These are phyloP conservation scores for Dolichallabes microphthalmus DNA, from an alignment of 2,113 vertebrate genomes.

Conservation along the genomic window DNA sequence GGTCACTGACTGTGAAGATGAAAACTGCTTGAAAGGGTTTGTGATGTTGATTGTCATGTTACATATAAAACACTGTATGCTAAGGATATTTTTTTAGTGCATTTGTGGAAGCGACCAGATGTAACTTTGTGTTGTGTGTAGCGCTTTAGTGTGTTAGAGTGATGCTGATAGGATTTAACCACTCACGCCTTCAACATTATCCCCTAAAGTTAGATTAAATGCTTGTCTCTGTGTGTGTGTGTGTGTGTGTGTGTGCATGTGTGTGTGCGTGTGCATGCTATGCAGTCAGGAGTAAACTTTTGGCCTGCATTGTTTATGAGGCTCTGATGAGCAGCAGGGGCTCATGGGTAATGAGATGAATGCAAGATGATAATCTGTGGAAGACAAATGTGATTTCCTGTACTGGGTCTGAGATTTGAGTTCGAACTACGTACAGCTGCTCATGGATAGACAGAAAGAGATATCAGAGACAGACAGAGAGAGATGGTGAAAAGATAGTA, in stretches of 20 bases:
- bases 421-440: not conserved
- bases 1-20: not conserved
- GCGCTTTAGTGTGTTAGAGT: not conserved
- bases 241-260: not conserved
- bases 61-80: not conserved
- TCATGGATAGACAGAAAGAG: not conserved
- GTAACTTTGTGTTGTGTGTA: not conserved
- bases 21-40: no score
- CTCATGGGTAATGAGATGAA: constrained; percentile 41
- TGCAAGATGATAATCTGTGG: constrained; percentile 33
- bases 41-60: not conserved
- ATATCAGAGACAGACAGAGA: constrained; percentile 21
- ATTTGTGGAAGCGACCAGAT: not conserved
- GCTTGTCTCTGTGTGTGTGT: not conserved
- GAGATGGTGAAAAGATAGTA: constrained; percentile 13
- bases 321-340: constrained; percentile 31
- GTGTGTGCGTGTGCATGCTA: not conserved
- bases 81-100: not conserved
- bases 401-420: constrained; percentile 10
- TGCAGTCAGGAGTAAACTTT: constrained; percentile 30
- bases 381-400: constrained; percentile 48
- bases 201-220: constrained; percentile 19
- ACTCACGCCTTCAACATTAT: not conserved
- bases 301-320: constrained; percentile 8
- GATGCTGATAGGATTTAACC: not conserved